Conservation (phyloP, 2,113 vertebrate species). For the Mastomys natalensis region DNA sequence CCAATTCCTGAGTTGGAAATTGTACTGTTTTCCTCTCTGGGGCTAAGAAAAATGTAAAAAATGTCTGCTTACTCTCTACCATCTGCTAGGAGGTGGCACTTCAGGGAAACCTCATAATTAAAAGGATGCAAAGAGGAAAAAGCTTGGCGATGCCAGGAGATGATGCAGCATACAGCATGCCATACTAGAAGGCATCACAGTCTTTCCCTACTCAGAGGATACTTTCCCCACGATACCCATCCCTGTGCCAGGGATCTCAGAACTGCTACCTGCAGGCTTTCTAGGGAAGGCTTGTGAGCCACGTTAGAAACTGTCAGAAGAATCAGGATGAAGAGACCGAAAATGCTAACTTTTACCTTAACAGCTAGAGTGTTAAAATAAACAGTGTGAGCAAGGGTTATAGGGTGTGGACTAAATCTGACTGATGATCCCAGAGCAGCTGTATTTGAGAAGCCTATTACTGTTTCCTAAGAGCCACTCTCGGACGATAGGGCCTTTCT, state of each 20-base stretch:
- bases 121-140: slow-evolving; percentile 34
- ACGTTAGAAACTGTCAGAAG: slow-evolving; percentile 2
- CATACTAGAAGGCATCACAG: neutral
- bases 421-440: neutral
- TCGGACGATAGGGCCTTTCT: neutral
- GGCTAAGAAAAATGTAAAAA: slow-evolving; percentile 19
- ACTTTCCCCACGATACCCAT: neutral
- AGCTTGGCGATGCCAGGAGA: neutral
- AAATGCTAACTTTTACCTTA: slow-evolving; percentile 20
- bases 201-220: neutral
- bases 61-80: neutral
- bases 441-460: slow-evolving; percentile 13
- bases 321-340: slow-evolving; percentile 16
- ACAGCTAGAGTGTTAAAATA: slow-evolving; percentile 29
- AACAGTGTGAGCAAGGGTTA: neutral
- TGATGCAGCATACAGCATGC: neutral
- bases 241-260: slow-evolving; percentile 5
- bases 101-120: slow-evolving; percentile 23
- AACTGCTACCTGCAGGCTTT: neutral
- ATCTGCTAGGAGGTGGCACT: slow-evolving; percentile 23
- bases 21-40: slow-evolving; percentile 32
- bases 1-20: neutral
- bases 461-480: neutral
- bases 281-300: neutral
- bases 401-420: neutral